A percentile compares a stretch with the other conserved stretches of the same genome.
Conservation (phyloP, 2,888 invertebrate genomes). For the Cephus sareptanus region DNA sequence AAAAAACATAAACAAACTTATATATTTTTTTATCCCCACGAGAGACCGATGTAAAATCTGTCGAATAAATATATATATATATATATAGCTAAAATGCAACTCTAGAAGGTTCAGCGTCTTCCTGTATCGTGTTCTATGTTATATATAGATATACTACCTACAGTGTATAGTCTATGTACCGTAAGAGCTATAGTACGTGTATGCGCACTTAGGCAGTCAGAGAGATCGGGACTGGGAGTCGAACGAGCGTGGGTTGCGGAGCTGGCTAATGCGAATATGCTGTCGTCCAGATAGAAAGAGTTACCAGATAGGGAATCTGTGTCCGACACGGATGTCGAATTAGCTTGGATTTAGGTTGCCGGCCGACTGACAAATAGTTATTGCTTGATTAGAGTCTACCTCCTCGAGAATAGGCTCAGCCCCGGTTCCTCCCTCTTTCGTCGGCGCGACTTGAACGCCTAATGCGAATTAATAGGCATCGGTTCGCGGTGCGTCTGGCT, state of each 20-base stretch:
- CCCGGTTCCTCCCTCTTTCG: not conserved
- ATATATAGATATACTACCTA: not conserved
- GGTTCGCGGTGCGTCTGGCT: slow-evolving; percentile 3
- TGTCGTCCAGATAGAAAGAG: slow-evolving; percentile 67
- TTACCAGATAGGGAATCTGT: slow-evolving; percentile 66
- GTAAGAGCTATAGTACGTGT: not conserved
- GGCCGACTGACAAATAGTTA: slow-evolving; percentile 66
- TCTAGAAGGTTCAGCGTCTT: not conserved
- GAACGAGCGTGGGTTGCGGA: slow-evolving; percentile 64
- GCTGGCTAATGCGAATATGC: slow-evolving; percentile 66
- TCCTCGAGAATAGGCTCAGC: slow-evolving; percentile 28
- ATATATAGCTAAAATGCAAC: not conserved
- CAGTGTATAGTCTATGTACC: not conserved
- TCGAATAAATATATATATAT: not conserved
- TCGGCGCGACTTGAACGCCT: not conserved
- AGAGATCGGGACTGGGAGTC: slow-evolving; percentile 45
- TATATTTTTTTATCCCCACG: not conserved
- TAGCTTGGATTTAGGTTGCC: slow-evolving; percentile 67
- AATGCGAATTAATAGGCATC: not conserved
- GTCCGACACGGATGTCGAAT: slow-evolving; percentile 67
- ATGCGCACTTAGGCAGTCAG: not conserved
- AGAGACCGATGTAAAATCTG: not conserved
- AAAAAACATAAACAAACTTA: not conserved
- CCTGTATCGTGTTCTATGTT: not conserved
- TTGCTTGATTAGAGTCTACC: slow-evolving; percentile 61